A percentile compares a stretch with the other conserved stretches of the same genome.
phyloP scores from a whole-genome alignment of 2,113 vertebrate species.

The Eulemur macaco region DNA sequence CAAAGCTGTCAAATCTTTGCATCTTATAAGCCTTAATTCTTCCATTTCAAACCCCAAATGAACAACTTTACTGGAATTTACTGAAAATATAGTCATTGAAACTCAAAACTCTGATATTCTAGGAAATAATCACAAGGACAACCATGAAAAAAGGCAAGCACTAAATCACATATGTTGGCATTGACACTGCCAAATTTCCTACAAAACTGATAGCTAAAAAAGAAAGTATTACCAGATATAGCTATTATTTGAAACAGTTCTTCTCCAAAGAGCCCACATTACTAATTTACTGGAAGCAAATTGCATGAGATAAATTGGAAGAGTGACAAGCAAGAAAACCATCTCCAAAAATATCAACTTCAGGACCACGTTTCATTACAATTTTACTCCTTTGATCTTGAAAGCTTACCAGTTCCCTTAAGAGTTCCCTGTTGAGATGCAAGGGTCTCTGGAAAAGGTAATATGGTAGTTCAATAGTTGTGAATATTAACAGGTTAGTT shows the following conservation, averaged over 20 bases:
- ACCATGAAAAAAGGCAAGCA: not conserved
- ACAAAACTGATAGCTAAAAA: not conserved
- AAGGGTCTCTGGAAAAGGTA: not conserved
- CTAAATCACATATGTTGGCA: not conserved
- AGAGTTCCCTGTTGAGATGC: not conserved
- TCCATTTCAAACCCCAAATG: not conserved
- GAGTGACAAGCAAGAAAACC: not conserved
- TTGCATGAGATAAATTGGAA: not conserved
- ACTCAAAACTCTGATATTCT: not conserved
- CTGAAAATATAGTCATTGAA: not conserved
- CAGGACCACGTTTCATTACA: not conserved
- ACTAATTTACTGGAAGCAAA: not conserved
- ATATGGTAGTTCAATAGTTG: not conserved
- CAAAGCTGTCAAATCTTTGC: not conserved
- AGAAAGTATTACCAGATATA: not conserved
- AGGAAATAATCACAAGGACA: not conserved
- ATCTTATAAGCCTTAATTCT: not conserved
- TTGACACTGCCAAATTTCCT: not conserved
- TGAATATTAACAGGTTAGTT: not conserved
- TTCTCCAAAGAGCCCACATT: not conserved
- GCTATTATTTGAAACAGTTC: not conserved
- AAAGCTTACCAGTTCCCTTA: not conserved
- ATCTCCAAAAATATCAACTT: not conserved
- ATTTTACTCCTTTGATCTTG: not conserved
- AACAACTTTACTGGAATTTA: not conserved